Evolutionary conservation across 2,113 vertebrate species (phyloP).

Genomic region (Oophaga pumilio): DNA sequence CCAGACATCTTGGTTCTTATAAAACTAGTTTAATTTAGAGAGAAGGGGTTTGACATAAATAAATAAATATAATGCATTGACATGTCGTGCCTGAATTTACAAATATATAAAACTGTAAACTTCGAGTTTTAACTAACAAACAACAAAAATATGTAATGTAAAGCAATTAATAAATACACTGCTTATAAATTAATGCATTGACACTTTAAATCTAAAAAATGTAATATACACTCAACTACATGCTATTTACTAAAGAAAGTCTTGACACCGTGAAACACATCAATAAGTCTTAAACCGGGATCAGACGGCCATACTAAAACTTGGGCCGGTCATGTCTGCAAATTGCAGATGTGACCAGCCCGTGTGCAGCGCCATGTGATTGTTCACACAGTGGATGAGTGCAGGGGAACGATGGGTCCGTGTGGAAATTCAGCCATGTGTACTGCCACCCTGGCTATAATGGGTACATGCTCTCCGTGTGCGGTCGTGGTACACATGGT

Average conservation of each 20-base stretch:
- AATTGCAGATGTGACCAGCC: too few species aligned
- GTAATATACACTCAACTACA: neutral
- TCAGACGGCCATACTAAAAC: too few species aligned
- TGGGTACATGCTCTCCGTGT: too few species aligned
- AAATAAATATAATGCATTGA: constrained; percentile 44
- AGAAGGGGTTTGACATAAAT: constrained; percentile 31
- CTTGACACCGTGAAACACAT: neutral
- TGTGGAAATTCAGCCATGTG: too few species aligned
- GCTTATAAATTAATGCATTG: constrained; percentile 10
- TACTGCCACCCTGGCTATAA: too few species aligned
- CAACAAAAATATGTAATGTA: neutral
- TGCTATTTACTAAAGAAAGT: neutral
- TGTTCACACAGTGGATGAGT: too few species aligned
- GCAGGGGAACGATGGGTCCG: too few species aligned
- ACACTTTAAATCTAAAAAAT: constrained; percentile 7
- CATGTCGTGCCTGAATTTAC: neutral
- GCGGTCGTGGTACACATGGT: too few species aligned
- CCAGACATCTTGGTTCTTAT: neutral
- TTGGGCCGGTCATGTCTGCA: too few species aligned
- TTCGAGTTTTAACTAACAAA: constrained; percentile 31
- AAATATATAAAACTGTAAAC: constrained; percentile 13
- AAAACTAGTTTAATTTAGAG: constrained; percentile 44
- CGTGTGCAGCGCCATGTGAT: too few species aligned
- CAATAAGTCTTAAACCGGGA: neutral
- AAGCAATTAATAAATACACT: constrained; percentile 7